A percentile compares a stretch with the other conserved stretches of the same genome.
These are phyloP conservation scores for Acromyrmex charruanus DNA, from an alignment of 1,140 invertebrate species.

Conservation along the genomic window DNA sequence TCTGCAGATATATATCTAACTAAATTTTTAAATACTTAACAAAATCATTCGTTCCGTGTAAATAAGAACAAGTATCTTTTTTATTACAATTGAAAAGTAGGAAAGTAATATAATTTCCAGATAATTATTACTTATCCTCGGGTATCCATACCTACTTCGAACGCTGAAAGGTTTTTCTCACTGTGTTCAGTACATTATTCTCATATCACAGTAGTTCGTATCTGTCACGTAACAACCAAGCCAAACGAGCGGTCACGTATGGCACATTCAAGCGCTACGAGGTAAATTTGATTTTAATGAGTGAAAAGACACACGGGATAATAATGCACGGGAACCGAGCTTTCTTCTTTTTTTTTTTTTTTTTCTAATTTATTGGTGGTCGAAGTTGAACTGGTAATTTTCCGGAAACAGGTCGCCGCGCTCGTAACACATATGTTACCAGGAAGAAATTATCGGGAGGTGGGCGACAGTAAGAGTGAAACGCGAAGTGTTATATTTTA, in stretches of 20 bases:
- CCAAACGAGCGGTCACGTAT: constrained; percentile 49
- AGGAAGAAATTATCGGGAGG: constrained; percentile 72
- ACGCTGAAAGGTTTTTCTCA: constrained; percentile 21
- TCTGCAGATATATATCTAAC: too few relatives aligned
- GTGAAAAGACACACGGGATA: constrained; percentile 67
- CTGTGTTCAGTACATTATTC: background rate
- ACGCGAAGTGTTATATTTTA: constrained; percentile 44
- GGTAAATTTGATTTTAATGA: constrained; percentile 78
- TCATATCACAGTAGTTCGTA: constrained; percentile 19
- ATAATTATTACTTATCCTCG: background rate
- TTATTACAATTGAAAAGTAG: background rate
- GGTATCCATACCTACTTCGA: background rate
- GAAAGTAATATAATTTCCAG: background rate
- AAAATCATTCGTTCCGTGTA: too few relatives aligned
- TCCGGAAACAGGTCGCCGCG: constrained; percentile 65
- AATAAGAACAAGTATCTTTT: background rate
- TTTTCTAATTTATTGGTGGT: constrained; percentile 68
- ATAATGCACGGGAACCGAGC: constrained; percentile 60
- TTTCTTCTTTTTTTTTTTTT: constrained; percentile 53
- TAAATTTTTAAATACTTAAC: too few relatives aligned
- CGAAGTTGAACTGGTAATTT: constrained; percentile 72
- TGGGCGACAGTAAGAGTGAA: constrained; percentile 38
- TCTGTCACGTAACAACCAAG: constrained; percentile 23
- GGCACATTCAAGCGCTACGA: constrained; percentile 38
- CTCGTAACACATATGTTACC: constrained; percentile 68